These are phyloP conservation scores for Lasioglossum albipes DNA, from an alignment of 1,140 invertebrate species.

Conservation along the genomic window DNA sequence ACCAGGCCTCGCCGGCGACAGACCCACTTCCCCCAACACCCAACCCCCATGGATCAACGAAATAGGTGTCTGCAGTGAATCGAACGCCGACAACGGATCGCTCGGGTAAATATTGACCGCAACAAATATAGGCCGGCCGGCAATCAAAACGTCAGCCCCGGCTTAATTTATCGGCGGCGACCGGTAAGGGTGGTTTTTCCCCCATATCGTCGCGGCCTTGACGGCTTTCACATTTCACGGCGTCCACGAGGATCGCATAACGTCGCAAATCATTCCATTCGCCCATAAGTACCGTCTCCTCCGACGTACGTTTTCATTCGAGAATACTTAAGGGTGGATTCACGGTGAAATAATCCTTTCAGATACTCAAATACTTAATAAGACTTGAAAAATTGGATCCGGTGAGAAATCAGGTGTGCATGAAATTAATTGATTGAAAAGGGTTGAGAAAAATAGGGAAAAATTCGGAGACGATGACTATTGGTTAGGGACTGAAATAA, in stretches of 20 bases:
- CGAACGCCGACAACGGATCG: constrained; percentile 17
- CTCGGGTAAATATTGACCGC: constrained; percentile 38
- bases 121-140: constrained; percentile 33
- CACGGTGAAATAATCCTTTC: too few species aligned
- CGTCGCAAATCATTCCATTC: not conserved
- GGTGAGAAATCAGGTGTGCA: too few species aligned
- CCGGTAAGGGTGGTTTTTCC: not conserved
- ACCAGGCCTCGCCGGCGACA: not conserved
- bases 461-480: too few species aligned
- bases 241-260: not conserved
- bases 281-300: too few species aligned
- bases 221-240: not conserved
- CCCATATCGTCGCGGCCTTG: not conserved
- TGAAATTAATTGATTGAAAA: too few species aligned
- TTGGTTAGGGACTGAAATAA: too few species aligned
- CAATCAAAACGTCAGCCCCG: constrained; percentile 35
- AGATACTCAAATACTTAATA: too few species aligned
- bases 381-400: too few species aligned
- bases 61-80: constrained; percentile 14
- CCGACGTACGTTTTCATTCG: too few species aligned
- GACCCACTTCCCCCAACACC: not conserved
- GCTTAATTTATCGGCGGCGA: constrained; percentile 33
- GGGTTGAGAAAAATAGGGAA: too few species aligned
- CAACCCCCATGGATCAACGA: not conserved
- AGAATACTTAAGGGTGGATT: too few species aligned